Evolutionary conservation across 2,113 vertebrate genomes (phyloP).

Genomic region (Tor tambroides): DNA sequence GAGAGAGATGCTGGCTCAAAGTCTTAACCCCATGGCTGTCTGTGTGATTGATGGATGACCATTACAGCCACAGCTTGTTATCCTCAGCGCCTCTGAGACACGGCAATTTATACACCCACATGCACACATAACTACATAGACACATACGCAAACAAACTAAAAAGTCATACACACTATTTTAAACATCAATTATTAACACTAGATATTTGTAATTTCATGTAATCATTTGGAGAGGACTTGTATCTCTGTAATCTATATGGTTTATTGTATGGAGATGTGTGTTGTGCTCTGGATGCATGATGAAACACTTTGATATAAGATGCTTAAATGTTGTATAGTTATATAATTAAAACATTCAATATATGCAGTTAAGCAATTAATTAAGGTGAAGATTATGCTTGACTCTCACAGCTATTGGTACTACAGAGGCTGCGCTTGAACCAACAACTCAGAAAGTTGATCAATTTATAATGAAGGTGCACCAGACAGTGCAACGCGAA

Average conservation of each 20-base stretch:
- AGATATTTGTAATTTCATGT: background rate
- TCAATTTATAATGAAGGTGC: background rate
- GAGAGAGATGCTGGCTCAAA: slow-evolving; percentile 44
- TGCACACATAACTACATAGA: slow-evolving; percentile 57
- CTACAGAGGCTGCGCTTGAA: background rate
- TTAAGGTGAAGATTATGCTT: background rate
- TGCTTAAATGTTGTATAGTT: background rate
- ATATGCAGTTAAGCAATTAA: background rate
- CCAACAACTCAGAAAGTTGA: background rate
- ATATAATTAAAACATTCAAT: background rate
- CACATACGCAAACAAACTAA: slow-evolving; percentile 12
- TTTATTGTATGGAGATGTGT: background rate
- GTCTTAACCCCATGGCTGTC: slow-evolving; percentile 41
- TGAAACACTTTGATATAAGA: background rate
- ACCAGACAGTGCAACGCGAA: background rate
- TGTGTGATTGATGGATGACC: slow-evolving; percentile 63
- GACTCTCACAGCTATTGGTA: background rate
- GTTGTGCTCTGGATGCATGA: background rate
- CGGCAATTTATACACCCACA: slow-evolving; percentile 38
- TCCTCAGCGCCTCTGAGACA: slow-evolving; percentile 54
- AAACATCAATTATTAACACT: background rate
- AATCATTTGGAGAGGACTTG: background rate
- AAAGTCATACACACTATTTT: background rate
- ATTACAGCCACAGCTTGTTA: slow-evolving; percentile 65
- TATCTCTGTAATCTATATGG: background rate